Evolutionary conservation across 2,113 vertebrate species (phyloP).

Genomic region (Pristiophorus japonicus): DNA sequence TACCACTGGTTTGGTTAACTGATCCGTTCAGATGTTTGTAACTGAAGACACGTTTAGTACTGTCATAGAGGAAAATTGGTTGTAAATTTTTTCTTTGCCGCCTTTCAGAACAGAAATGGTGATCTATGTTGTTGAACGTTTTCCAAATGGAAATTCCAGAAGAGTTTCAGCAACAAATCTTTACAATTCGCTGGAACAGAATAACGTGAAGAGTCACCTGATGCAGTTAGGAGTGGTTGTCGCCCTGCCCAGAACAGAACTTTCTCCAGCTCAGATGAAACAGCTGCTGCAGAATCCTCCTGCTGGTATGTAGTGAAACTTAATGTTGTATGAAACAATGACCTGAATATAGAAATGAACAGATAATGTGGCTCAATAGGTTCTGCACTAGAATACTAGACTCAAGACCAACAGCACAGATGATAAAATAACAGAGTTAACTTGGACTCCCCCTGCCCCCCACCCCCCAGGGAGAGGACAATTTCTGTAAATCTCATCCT

Average conservation of each 20-base stretch:
- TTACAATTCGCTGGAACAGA: constrained; percentile 74
- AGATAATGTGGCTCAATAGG: neutral
- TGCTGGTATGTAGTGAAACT: constrained; percentile 61
- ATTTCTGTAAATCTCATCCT: neutral
- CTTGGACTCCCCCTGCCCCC: neutral
- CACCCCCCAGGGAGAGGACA: no score
- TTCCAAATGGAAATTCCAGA: constrained; percentile 84
- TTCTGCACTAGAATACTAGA: neutral
- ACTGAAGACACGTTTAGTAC: neutral
- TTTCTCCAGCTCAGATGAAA: constrained; percentile 82
- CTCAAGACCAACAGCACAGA: no score
- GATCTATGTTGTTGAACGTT: constrained; percentile 87
- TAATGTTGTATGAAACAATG: no score
- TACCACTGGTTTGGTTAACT: neutral
- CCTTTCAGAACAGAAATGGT: constrained; percentile 81
- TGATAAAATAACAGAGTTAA: neutral
- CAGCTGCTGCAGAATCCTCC: constrained; percentile 88
- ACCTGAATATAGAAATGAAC: neutral
- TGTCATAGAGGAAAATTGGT: neutral
- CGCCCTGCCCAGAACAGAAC: constrained; percentile 76
- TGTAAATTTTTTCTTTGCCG: constrained; percentile 35
- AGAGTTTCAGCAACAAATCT: constrained; percentile 77
- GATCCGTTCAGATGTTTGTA: neutral
- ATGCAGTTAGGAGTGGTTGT: constrained; percentile 80
- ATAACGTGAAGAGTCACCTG: constrained; percentile 72